Evolutionary conservation across 2,113 vertebrate genomes (phyloP).

Genomic region (Danio rerio): DNA sequence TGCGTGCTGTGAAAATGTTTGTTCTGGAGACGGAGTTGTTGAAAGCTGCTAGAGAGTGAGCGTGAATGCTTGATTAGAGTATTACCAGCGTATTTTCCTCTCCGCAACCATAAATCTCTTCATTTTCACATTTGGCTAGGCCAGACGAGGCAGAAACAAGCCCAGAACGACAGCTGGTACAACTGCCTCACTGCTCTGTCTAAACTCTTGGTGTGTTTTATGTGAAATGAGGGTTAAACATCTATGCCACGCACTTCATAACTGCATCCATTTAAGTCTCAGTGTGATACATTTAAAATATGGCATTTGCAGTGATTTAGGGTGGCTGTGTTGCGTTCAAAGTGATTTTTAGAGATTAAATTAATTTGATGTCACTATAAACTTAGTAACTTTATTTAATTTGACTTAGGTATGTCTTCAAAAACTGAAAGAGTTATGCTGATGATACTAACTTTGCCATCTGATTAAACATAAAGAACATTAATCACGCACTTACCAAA

Average conservation of each 20-base stretch:
- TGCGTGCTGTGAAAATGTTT: conserved; percentile 73
- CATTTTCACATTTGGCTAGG: conserved; percentile 60
- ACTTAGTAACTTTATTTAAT: no score
- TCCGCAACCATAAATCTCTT: conserved; percentile 67
- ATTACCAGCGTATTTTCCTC: conserved; percentile 66
- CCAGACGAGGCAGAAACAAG: conserved; percentile 21
- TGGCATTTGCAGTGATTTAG: no score
- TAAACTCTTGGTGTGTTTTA: conserved; percentile 12
- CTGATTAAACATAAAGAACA: no score
- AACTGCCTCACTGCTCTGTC: background rate
- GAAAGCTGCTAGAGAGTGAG: conserved; percentile 55
- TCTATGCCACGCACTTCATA: background rate
- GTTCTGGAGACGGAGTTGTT: conserved; percentile 67
- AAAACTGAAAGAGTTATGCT: no score
- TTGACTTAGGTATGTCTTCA: no score
- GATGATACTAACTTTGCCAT: no score
- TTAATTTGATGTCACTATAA: no score
- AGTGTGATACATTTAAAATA: no score
- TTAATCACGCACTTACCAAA: no score
- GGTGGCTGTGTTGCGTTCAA: no score
- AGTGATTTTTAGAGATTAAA: no score
- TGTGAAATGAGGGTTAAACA: conserved; percentile 19
- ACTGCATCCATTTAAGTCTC: no score
- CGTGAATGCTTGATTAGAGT: conserved; percentile 69
- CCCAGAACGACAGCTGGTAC: background rate